A percentile compares a stretch with the other conserved stretches of the same genome.
phyloP scores from a whole-genome alignment of 2,113 vertebrate genomes.

The Tympanuchus pallidicinctus region DNA sequence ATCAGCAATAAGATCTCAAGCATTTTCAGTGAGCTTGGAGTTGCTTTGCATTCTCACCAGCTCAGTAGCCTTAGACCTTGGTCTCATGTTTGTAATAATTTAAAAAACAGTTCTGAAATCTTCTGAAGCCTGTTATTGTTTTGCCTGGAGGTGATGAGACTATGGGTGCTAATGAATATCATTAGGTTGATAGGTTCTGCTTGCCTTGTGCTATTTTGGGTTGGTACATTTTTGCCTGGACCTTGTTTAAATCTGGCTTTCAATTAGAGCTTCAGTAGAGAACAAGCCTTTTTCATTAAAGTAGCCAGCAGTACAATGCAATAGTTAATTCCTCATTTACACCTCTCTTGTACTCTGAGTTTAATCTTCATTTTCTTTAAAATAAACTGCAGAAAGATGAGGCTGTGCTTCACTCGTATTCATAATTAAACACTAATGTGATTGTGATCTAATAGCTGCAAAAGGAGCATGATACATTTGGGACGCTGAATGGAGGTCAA shows the following conservation, averaged over 20 bases:
- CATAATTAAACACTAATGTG: background rate
- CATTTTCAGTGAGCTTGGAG: background rate
- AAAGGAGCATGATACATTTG: background rate
- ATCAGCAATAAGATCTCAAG: background rate
- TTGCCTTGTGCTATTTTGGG: background rate
- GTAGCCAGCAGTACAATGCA: background rate
- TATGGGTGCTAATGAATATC: background rate
- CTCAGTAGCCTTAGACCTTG: background rate
- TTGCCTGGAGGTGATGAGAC: background rate
- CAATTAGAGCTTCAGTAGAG: background rate
- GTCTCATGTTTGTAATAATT: background rate
- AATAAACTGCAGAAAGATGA: background rate
- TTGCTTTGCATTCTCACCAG: background rate
- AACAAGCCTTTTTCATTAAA: background rate
- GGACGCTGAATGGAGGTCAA: background rate
- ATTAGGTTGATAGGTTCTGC: background rate
- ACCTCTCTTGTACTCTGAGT: background rate
- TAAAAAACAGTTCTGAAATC: background rate
- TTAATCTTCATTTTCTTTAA: slow-evolving; percentile 11
- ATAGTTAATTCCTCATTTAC: background rate
- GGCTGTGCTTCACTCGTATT: background rate
- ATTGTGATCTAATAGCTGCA: background rate
- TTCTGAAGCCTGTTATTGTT: background rate
- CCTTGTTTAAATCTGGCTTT: background rate
- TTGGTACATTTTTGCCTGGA: background rate